These are phyloP conservation scores for Anthopleura sola DNA, from an alignment of 64 coral and sea anemone genomes.

Conservation along the genomic window DNA sequence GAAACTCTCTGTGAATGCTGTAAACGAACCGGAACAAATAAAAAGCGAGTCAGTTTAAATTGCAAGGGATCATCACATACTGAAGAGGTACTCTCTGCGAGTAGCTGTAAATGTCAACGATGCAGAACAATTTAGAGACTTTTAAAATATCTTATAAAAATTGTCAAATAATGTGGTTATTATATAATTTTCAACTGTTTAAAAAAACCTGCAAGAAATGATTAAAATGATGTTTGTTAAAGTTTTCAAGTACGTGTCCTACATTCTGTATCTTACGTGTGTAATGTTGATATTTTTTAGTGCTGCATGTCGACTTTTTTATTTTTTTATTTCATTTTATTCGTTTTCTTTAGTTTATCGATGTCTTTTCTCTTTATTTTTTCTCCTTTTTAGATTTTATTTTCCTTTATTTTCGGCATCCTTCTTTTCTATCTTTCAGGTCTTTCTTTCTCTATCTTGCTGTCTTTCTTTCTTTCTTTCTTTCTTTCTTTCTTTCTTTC, in stretches of 20 bases:
- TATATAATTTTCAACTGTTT: conserved; percentile 3
- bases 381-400: too few species aligned
- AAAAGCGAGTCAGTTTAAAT: neutral
- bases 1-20: conserved; percentile 6
- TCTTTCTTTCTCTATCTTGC: too few species aligned
- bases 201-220: neutral
- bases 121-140: neutral
- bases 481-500: too few species aligned
- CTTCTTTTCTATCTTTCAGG: too few species aligned
- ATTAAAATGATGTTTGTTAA: neutral
- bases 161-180: neutral
- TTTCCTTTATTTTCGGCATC: too few species aligned
- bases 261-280: too few species aligned
- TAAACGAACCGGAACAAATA: neutral
- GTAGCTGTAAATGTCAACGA: neutral
- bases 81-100: neutral
- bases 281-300: too few species aligned
- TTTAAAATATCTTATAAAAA: neutral
- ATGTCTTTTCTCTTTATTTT: too few species aligned
- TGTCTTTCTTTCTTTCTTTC: too few species aligned
- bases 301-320: too few species aligned
- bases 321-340: too few species aligned
- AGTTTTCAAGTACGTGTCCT: neutral
- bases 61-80: neutral
- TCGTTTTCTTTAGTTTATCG: too few species aligned